phyloP scores from a whole-genome alignment of 2,888 invertebrate genomes.

The Latheticus oryzae region DNA sequence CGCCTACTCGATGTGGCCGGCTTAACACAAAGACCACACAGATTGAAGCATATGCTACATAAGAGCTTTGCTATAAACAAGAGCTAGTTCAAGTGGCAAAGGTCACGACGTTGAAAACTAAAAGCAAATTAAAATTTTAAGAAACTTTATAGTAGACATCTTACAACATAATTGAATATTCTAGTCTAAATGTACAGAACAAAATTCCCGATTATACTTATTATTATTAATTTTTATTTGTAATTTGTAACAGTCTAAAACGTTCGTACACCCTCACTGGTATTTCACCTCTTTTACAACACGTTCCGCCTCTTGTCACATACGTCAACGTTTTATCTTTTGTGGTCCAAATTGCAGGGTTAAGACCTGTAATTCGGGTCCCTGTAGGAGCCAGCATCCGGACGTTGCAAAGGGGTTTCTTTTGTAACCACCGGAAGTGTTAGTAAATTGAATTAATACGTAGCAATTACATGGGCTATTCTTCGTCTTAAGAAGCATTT shows the following conservation, averaged over 20 bases:
- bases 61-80: neutral
- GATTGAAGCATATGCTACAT: conserved; percentile 16
- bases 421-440: conserved; percentile 63
- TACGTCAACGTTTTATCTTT: conserved; percentile 59
- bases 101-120: too few relatives aligned
- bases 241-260: too few relatives aligned
- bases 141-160: too few relatives aligned
- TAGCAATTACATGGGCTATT: conserved; percentile 65
- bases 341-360: conserved; percentile 64
- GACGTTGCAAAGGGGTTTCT: conserved; percentile 60
- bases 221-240: too few relatives aligned
- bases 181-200: too few relatives aligned
- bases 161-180: too few relatives aligned
- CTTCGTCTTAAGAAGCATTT: conserved; percentile 66
- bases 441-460: conserved; percentile 66
- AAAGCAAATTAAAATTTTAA: too few relatives aligned
- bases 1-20: conserved; percentile 23
- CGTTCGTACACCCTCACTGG: conserved; percentile 46
- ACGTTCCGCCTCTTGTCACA: conserved; percentile 59
- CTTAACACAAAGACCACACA: conserved; percentile 25
- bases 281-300: conserved; percentile 57
- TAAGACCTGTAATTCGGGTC: conserved; percentile 63
- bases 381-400: conserved; percentile 62
- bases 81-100: neutral
- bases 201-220: conserved; percentile 2